phyloP scores from a whole-genome alignment of 23 tunicate species.

The Oikopleura vanhoeffeni region DNA sequence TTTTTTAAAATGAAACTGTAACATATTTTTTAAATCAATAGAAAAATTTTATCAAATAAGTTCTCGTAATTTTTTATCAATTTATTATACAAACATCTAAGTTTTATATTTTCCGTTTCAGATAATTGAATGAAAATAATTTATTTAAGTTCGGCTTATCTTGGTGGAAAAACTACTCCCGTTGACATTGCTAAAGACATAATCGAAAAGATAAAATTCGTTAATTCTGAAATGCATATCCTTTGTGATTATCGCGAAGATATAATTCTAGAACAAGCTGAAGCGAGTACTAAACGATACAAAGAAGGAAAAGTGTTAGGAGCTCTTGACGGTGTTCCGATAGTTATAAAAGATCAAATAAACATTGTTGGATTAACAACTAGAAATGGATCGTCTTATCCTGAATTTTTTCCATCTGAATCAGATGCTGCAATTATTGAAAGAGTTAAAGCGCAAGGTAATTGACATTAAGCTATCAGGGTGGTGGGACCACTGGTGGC shows the following conservation, averaged over 20 bases:
- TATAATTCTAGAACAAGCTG: neutral
- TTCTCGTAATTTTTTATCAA: too few relatives aligned
- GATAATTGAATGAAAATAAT: too few relatives aligned
- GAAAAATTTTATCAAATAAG: too few relatives aligned
- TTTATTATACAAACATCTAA: too few relatives aligned
- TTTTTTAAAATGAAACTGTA: too few relatives aligned
- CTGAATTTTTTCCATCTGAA: neutral
- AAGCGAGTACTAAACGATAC: neutral
- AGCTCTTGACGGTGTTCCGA: conserved; percentile 2
- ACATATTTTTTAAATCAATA: too few relatives aligned
- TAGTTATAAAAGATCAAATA: neutral
- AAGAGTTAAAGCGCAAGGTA: neutral
- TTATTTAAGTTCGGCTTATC: neutral
- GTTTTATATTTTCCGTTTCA: too few relatives aligned
- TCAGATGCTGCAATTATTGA: neutral
- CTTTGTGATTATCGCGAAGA: neutral
- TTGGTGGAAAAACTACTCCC: neutral
- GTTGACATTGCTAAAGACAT: neutral
- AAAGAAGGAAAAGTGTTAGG: neutral
- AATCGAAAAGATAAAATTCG: neutral
- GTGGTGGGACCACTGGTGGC: too few relatives aligned
- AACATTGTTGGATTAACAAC: neutral
- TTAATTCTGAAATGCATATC: neutral
- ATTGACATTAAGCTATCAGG: too few relatives aligned
- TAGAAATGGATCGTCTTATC: neutral